phyloP scores from a whole-genome alignment of 2,888 invertebrate genomes.

The Drosophila dives region DNA sequence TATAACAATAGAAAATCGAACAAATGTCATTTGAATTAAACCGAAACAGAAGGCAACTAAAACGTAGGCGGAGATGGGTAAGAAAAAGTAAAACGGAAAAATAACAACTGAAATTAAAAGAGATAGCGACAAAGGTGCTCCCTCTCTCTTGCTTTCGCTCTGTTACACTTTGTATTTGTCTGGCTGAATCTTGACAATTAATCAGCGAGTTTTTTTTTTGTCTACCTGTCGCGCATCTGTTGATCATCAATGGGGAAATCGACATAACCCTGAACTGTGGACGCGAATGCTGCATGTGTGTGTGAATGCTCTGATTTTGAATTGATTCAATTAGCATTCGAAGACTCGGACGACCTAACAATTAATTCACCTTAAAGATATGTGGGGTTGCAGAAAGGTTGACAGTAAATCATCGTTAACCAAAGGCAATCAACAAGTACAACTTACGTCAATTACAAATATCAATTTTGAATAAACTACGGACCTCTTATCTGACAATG shows the following conservation, averaged over 20 bases:
- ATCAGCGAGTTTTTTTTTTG: constrained; percentile 37
- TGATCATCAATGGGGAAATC: constrained; percentile 52
- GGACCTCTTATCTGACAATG: constrained; percentile 18
- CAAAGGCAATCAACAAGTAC: constrained; percentile 1
- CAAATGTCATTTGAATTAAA: constrained; percentile 75
- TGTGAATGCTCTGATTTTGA: constrained; percentile 19
- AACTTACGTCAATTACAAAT: constrained; percentile 5
- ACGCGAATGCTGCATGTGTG: background rate
- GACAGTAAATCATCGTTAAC: constrained; percentile 7
- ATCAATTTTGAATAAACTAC: constrained; percentile 5
- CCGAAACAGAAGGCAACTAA: constrained; percentile 33
- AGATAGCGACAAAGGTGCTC: constrained; percentile 25
- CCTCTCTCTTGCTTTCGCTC: background rate
- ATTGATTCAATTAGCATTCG: constrained; percentile 40
- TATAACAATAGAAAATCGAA: constrained; percentile 72
- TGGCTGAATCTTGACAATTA: constrained; percentile 37
- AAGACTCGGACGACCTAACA: constrained; percentile 25
- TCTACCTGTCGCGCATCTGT: constrained; percentile 46
- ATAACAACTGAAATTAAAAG: constrained; percentile 27
- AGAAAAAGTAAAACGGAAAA: constrained; percentile 35
- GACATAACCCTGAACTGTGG: constrained; percentile 36
- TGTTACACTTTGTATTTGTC: constrained; percentile 3
- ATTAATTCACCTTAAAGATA: constrained; percentile 11
- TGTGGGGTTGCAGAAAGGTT: constrained; percentile 4
- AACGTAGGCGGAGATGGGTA: constrained; percentile 15